Evolutionary conservation across 2,797 vertebrate species (phyloP).

Genomic region (Antrozous pallidus): DNA sequence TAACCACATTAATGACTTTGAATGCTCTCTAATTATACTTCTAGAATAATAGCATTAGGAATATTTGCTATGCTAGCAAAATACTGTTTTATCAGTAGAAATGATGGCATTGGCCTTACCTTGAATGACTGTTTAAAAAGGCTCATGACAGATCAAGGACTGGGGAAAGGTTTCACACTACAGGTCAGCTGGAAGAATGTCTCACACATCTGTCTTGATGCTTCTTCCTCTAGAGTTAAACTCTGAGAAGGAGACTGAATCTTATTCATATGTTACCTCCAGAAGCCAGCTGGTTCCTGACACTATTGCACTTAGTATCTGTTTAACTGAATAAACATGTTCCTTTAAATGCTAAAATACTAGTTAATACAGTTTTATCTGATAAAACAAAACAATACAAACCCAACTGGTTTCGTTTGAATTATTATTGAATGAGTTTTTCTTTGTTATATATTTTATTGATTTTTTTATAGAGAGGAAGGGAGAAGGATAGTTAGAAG

Average conservation of each 20-base stretch:
- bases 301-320: not conserved
- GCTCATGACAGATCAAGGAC: not conserved
- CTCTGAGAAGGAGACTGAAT: not conserved
- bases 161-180: not conserved
- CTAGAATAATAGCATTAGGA: not conserved
- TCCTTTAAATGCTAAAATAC: not conserved
- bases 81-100: not conserved
- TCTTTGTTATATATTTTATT: not conserved
- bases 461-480: too few species aligned
- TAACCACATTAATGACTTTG: not conserved
- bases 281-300: not conserved
- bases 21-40: slow-evolving; percentile 40
- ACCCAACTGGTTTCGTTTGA: not conserved
- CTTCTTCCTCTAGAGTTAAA: not conserved
- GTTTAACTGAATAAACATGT: not conserved
- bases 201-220: not conserved
- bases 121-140: not conserved
- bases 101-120: not conserved
- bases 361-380: not conserved
- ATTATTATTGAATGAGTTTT: not conserved
- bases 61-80: not conserved
- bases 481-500: too few species aligned
- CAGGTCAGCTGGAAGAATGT: not conserved
- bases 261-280: not conserved
- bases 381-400: not conserved